Evolutionary conservation across 2,888 invertebrate genomes (phyloP).

Genomic region (Parelbella ahira): DNA sequence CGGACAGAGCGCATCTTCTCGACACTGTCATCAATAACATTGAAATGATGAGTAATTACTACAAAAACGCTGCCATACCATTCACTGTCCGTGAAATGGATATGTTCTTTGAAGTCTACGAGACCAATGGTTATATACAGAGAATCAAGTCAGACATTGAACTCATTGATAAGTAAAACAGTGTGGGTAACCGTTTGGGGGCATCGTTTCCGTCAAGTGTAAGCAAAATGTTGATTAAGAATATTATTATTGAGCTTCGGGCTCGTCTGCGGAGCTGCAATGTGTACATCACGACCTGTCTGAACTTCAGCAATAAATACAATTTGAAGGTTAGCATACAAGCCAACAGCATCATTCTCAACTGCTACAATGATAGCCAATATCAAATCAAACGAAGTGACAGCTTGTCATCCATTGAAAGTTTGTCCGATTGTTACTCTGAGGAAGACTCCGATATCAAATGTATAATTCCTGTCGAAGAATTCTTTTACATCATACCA

Average conservation of each 20-base stretch:
- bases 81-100: slow-evolving; percentile 90
- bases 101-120: slow-evolving; percentile 83
- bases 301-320: slow-evolving; percentile 62
- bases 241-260: slow-evolving; percentile 81
- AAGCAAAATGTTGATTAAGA: slow-evolving; percentile 74
- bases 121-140: slow-evolving; percentile 77
- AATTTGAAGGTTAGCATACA: slow-evolving; percentile 72
- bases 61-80: slow-evolving; percentile 89
- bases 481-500: slow-evolving; percentile 69
- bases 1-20: slow-evolving; percentile 93
- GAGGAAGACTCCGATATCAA: slow-evolving; percentile 61
- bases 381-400: slow-evolving; percentile 49
- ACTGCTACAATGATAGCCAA: slow-evolving; percentile 54
- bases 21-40: slow-evolving; percentile 95
- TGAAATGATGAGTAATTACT: slow-evolving; percentile 89
- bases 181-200: slow-evolving; percentile 16
- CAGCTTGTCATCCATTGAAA: slow-evolving; percentile 71
- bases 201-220: no score
- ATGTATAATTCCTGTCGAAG: slow-evolving; percentile 56
- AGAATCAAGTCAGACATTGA: slow-evolving; percentile 55
- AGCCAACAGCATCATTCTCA: slow-evolving; percentile 64
- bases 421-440: slow-evolving; percentile 64
- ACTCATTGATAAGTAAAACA: slow-evolving; percentile 54
- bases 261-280: slow-evolving; percentile 82
- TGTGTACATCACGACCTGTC: slow-evolving; percentile 75